Evolutionary conservation across 2,113 vertebrate genomes (phyloP).

Genomic region (Rhineura floridana): DNA sequence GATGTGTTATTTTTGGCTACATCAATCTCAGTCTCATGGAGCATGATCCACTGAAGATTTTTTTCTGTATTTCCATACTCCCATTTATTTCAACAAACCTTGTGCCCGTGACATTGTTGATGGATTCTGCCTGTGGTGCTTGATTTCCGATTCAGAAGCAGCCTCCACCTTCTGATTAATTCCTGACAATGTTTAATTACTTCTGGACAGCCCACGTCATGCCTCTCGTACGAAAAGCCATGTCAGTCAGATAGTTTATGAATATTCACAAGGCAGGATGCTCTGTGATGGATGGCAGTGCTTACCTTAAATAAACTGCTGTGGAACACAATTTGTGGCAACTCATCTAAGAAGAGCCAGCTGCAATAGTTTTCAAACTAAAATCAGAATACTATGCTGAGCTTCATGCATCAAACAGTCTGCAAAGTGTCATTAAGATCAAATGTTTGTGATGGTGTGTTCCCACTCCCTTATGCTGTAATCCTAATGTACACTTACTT

Average conservation of each 20-base stretch:
- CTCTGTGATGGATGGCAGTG: neutral
- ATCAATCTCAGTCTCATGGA: slow-evolving; percentile 17
- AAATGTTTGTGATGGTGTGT: neutral
- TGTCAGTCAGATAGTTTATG: neutral
- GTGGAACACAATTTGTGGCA: neutral
- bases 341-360: neutral
- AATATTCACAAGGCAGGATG: neutral
- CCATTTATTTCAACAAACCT: neutral
- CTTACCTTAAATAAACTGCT: slow-evolving; percentile 20
- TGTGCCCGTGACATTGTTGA: neutral
- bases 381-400: neutral
- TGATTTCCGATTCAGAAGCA: slow-evolving; percentile 39
- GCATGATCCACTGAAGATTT: slow-evolving; percentile 1
- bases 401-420: neutral
- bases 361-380: neutral
- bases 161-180: slow-evolving; percentile 38
- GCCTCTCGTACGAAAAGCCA: slow-evolving; percentile 32
- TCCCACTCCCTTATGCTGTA: neutral
- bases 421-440: neutral
- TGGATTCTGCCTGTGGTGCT: neutral
- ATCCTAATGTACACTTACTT: neutral
- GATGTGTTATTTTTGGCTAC: slow-evolving; percentile 3
- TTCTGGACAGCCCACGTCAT: slow-evolving; percentile 27
- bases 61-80: neutral
- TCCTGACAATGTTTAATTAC: slow-evolving; percentile 47